Conservation (phyloP, 2,113 vertebrate genomes). For the Xerus inauris region DNA sequence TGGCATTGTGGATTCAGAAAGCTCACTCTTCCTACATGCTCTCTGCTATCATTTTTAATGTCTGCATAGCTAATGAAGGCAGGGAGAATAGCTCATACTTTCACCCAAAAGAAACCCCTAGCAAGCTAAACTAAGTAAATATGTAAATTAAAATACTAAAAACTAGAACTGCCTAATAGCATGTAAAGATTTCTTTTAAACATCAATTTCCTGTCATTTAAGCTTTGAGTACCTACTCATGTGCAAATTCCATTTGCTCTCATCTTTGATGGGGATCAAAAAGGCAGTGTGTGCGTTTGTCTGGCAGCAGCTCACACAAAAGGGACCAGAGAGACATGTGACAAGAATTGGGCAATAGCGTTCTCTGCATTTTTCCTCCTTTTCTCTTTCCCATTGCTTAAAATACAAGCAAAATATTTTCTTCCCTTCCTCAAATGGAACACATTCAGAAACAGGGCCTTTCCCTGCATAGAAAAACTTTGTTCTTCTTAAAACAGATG, state of each 20-base stretch:
- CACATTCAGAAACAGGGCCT: background rate
- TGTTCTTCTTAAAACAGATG: slow-evolving; percentile 5
- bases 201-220: background rate
- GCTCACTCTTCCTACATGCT: background rate
- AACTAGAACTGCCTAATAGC: background rate
- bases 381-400: background rate
- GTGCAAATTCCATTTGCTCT: background rate
- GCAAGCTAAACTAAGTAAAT: background rate
- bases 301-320: no score
- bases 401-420: background rate
- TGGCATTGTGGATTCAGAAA: background rate
- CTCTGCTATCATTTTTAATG: background rate
- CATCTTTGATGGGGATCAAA: background rate
- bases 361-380: background rate
- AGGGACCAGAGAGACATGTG: background rate
- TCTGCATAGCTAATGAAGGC: background rate
- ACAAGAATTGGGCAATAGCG: background rate
- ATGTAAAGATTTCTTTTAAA: background rate
- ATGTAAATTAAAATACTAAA: background rate
- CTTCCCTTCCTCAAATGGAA: background rate
- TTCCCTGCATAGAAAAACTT: background rate
- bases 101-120: background rate
- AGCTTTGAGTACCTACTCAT: background rate
- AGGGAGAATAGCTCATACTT: background rate
- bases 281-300: background rate